Base-by-base conservation (phyloP, 2,113 vertebrate genomes). In the Poeciliopsis prolifica region DNA sequence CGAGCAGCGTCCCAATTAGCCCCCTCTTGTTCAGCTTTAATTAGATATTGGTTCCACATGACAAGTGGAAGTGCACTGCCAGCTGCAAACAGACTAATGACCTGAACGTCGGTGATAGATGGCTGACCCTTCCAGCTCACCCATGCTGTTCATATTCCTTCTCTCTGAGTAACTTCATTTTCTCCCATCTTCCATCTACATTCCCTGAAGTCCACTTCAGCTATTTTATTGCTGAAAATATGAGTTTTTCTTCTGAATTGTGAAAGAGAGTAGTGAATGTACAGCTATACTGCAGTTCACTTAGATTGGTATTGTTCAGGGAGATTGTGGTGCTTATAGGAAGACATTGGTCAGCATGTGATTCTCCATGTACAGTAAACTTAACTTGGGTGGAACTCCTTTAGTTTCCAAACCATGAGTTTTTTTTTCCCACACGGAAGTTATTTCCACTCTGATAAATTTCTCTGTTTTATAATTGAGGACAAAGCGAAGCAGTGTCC, bases 21-120 rank as follows among this genome's bases (percentile, higher is more conserved):
- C 68, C 62, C 72, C 63, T 35, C 68, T 33, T 12, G 54, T 82
- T 86, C 79, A 75, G 84, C 80, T 89, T 87, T 90, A 90, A 93
- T 92, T 90, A 92, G 89, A 86, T 91, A 93, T 91, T 77, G 85
- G 91, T 76, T 89, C 84, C 79, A 71, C 83, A 65, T 88, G 87
- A 82, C 83, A 66, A 77, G 75, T 6, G 78, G 77, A 81, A 82
- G 82, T 22, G 9, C 72, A 71, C 72, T 70, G 82, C 68, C 64
- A 73, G 81, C 65, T 67, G 79, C 15, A 77, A 76, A 86, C 48
- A 79, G 76, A 90, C 76, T 68, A 70, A 81, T 83, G 82, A 89
- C 78, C 70, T 73, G 61, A 77, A 61, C 7, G 9, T 44, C 72
- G 0, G 75, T 66, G 81, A 86, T 77, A 75, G 82, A 74, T 0